Conservation (phyloP, 2,888 invertebrate genomes). For the Eurois occulta region DNA sequence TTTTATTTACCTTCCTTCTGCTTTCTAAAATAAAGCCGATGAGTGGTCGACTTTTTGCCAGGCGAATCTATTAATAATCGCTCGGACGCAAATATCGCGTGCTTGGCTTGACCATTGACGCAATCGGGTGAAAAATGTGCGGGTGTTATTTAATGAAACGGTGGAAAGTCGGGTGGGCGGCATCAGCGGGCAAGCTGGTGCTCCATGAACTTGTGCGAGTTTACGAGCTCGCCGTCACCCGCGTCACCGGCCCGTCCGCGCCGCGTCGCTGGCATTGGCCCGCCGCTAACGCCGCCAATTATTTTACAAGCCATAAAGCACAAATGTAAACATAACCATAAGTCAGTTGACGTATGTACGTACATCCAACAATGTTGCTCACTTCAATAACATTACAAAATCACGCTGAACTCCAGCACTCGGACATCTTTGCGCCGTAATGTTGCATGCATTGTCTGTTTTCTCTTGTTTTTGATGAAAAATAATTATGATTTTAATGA, state of each 20-base stretch:
- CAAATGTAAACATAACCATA: slow-evolving; percentile 80
- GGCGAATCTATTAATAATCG: slow-evolving; percentile 86
- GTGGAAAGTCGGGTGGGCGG: slow-evolving; percentile 82
- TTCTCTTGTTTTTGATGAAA: neutral
- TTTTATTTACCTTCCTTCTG: slow-evolving; percentile 87
- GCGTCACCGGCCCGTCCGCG: slow-evolving; percentile 55
- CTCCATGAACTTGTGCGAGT: slow-evolving; percentile 85
- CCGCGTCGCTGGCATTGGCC: slow-evolving; percentile 40
- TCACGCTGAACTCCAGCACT: slow-evolving; percentile 17
- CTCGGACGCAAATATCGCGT: slow-evolving; percentile 88
- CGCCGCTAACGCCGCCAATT: slow-evolving; percentile 72
- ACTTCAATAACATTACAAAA: slow-evolving; percentile 51
- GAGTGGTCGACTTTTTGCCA: slow-evolving; percentile 87
- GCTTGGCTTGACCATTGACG: slow-evolving; percentile 88
- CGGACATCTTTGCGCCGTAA: slow-evolving; percentile 47
- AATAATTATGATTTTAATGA: neutral
- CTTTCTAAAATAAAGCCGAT: slow-evolving; percentile 87
- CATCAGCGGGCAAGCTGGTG: slow-evolving; percentile 69
- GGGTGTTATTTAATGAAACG: slow-evolving; percentile 86
- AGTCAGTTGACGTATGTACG: slow-evolving; percentile 67
- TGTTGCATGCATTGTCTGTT: slow-evolving; percentile 25
- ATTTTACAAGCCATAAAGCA: slow-evolving; percentile 76
- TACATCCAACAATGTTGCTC: slow-evolving; percentile 52
- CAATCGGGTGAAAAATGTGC: slow-evolving; percentile 88
- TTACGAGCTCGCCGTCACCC: slow-evolving; percentile 66